Evolutionary conservation across 2,888 invertebrate species (phyloP), one percentile per base, ranked within the genome.

Genomic region (Meandrusa payeni): DNA sequence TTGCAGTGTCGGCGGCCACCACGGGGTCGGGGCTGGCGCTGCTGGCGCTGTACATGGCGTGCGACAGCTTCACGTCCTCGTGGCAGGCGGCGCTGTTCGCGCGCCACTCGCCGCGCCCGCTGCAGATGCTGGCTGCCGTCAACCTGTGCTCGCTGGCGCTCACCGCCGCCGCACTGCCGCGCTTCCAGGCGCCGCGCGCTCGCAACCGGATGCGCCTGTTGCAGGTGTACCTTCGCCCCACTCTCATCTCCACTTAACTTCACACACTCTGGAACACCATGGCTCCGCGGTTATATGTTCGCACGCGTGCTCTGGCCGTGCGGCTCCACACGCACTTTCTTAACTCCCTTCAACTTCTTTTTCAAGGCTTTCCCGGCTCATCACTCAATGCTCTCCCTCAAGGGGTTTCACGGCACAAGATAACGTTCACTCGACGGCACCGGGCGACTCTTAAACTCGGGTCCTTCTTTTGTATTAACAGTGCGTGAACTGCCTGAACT

Each of bases 61-160:
- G 97, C 80, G 99, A 99, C 83, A 96, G 97, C 74, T 99, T 99
- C 86, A 99, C 99, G 6, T 94, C 97, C 47, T 98, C 98, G 76
- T 99, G 99, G 98, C 99, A 99, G 88, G 95, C 95, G 53, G 93
- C 93, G 46, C 89, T 99, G 46, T 98, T 98, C 80, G 87, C 90
- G 43, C 90, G 91, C 40, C 94, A 97, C 76, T 29, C 55, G 48
- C 66, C 64, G 57, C 54, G 53, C 27, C 55, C 81, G 59, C 67
- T 80, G 63, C 82, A 81, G 65, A 76, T 81, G 79, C 52, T 80
- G 54, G 95, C 95, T 68, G 97, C 95, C 5, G 97, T 98, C 6
- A 99, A 98, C 86, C 89, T 97, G 62, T 98, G 97, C 85, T 97
- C 97, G 0, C 94, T 96, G 56, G 91, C 93, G 2, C 93, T 95